phyloP scores from a whole-genome alignment of 2,113 vertebrate species.

The Semicossyphus pulcher region DNA sequence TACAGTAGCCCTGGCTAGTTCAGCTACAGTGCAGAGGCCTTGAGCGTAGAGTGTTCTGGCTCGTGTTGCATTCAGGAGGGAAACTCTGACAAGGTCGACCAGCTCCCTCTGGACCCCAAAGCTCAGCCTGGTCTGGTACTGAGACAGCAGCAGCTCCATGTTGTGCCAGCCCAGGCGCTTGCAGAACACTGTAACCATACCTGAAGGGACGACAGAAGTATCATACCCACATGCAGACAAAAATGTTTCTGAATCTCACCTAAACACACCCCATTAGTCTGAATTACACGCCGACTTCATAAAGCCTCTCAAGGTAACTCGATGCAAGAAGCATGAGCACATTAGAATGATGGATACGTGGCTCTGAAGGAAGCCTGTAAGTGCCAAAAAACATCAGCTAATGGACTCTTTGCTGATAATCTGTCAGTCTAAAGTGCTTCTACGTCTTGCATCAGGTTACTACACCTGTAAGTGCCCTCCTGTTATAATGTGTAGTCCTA shows the following conservation, averaged over 20 bases:
- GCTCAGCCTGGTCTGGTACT: slow-evolving; percentile 95
- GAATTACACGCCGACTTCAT: not conserved
- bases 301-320: slow-evolving; percentile 10
- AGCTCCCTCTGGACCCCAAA: slow-evolving; percentile 96
- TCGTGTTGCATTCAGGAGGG: slow-evolving; percentile 90
- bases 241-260: not conserved
- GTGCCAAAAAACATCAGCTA: slow-evolving; percentile 7
- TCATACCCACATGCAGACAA: no score
- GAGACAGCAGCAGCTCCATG: slow-evolving; percentile 95
- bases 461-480: not conserved
- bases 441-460: not conserved
- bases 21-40: slow-evolving; percentile 91
- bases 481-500: not conserved
- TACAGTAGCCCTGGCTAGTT: slow-evolving; percentile 87
- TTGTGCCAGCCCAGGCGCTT: slow-evolving; percentile 96
- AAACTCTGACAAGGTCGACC: slow-evolving; percentile 94
- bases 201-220: slow-evolving; percentile 73
- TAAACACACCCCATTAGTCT: not conserved
- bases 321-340: slow-evolving; percentile 21
- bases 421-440: not conserved
- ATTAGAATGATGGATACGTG: not conserved
- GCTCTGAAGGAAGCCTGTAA: not conserved
- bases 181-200: slow-evolving; percentile 96
- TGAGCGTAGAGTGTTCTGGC: slow-evolving; percentile 89
- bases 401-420: slow-evolving; percentile 2